phyloP scores from a whole-genome alignment of 2,888 invertebrate species.

The Drosophila prostipennis region DNA sequence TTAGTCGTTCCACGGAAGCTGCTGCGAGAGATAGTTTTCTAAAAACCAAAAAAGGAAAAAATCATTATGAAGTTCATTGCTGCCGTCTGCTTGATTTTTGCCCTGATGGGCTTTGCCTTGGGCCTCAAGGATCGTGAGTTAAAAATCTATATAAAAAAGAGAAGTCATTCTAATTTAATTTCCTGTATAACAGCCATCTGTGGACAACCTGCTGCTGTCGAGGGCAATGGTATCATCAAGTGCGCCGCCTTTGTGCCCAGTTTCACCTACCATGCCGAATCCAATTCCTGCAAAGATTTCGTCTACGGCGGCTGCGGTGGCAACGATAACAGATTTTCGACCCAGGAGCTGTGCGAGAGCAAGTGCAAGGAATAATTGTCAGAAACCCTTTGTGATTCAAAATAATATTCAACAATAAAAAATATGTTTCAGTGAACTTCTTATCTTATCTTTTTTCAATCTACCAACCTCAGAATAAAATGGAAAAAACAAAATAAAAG shows the following conservation, averaged over 20 bases:
- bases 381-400: not conserved
- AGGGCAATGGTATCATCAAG: constrained; percentile 59
- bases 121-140: constrained; percentile 64
- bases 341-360: constrained; percentile 47
- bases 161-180: not conserved
- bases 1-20: constrained; percentile 47
- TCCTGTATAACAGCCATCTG: constrained; percentile 35
- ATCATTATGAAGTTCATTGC: constrained; percentile 53
- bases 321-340: constrained; percentile 60
- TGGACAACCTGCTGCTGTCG: constrained; percentile 18
- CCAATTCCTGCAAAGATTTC: constrained; percentile 57
- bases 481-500: too few relatives aligned
- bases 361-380: constrained; percentile 40
- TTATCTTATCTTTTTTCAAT: not conserved
- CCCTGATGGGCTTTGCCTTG: constrained; percentile 50
- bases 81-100: constrained; percentile 50
- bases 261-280: constrained; percentile 29
- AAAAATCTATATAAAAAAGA: not conserved
- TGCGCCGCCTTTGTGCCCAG: constrained; percentile 48
- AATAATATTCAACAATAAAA: not conserved
- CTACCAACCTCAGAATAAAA: too few relatives aligned
- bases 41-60: not conserved
- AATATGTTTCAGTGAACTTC: not conserved
- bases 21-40: constrained; percentile 8
- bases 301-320: constrained; percentile 73